phyloP scores from a whole-genome alignment of 2,113 vertebrate genomes.

The Nesoenas mayeri region DNA sequence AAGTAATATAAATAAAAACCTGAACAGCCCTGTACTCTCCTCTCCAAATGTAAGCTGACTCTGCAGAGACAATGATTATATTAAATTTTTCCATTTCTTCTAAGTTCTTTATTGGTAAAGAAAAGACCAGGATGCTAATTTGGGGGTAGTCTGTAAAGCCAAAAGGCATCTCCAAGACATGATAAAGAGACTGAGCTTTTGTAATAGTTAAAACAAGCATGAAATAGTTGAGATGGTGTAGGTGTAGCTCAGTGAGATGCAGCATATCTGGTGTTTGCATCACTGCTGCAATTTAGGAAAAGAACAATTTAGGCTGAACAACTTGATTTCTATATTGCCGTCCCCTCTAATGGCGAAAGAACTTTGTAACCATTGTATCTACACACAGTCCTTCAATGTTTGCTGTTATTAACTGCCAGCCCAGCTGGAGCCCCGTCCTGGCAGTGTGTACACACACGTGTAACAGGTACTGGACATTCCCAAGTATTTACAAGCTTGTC shows the following conservation, averaged over 20 bases:
- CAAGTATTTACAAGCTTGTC: background rate
- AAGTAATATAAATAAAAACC: background rate
- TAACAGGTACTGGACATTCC: background rate
- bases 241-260: background rate
- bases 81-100: background rate
- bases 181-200: background rate
- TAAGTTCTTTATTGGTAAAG: background rate
- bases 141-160: background rate
- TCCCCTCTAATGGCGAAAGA: background rate
- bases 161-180: background rate
- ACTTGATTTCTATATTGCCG: background rate
- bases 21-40: background rate
- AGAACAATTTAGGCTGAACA: background rate
- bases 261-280: background rate
- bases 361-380: background rate
- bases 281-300: background rate
- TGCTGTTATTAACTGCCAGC: background rate
- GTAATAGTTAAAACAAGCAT: background rate
- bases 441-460: fast-evolving
- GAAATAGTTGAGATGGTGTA: background rate
- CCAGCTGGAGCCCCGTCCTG: background rate
- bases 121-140: background rate
- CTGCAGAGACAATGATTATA: background rate
- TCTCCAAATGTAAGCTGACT: background rate
- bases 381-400: background rate